Evolutionary conservation across 2,888 invertebrate genomes (phyloP), one percentile per base, ranked within the genome.

Genomic region (Coenonympha arcania): DNA sequence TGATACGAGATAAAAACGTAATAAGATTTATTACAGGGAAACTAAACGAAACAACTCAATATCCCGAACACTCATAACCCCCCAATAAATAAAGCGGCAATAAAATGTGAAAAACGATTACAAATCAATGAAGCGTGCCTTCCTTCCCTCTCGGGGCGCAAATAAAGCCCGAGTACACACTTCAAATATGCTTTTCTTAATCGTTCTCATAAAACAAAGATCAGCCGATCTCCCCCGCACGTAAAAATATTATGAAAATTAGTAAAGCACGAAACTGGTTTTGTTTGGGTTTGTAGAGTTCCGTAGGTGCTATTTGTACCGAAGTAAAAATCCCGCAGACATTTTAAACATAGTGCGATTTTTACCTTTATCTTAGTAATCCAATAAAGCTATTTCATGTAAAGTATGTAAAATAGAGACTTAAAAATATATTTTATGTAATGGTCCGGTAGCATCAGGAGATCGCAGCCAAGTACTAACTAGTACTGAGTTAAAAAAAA

Each of bases 121-220:
- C 82, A 73, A 83, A 81, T 79, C 86, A 86, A 86, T 86, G 86
- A 85, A 81, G 84, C 86, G 74, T 77, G 69, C 68, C 68, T 79
- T 76, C 68, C 68, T 79, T 76, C 80, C 84, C 85, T 79, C 79
- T 75, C 67, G 73, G 76, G 76, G 79, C 74, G 79, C 82, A 84
- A 85, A 84, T 84, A 86, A 83, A 77, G 51, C 80, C 69, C 70
- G 78, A 83, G 81, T 84, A 83, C 82, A 84, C 85, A 86, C 86
- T 86, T 81, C 84, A 85, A 86, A 86, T 86, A 86, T 86, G 86
- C 85, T 84, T 86, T 86, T 86, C 86, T 86, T 86, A 86, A 86
- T 86, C 86, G 86, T 85, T 85, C 86, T 85, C 86, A 83, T 86
- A 86, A 86, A 86, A 86, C 86, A 86, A 85, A 86, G 86, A 85